Conservation (phyloP, 2,797 vertebrate genomes). For the Oreochromis mossambicus region DNA sequence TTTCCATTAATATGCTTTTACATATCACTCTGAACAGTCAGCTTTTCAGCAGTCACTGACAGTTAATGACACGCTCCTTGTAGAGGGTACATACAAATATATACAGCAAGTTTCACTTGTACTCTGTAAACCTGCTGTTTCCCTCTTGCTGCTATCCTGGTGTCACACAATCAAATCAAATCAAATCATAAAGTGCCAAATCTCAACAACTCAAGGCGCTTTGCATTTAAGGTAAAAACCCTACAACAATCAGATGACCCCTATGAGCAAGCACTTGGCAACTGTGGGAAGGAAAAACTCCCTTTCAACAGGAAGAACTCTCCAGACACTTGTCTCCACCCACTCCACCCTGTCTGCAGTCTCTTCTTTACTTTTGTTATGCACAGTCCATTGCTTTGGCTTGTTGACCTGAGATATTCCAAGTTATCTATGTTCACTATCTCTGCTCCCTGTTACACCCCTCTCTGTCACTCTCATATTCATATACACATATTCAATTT, state of each 20-base stretch:
- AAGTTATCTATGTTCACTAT: neutral
- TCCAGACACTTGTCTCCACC: neutral
- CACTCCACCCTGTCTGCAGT: neutral
- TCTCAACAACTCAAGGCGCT: neutral
- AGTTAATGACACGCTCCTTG: neutral
- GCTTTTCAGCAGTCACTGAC: fast-evolving
- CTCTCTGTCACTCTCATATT: neutral
- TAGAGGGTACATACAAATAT: neutral
- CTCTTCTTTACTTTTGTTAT: too few species aligned
- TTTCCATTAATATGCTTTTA: neutral
- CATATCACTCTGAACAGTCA: neutral
- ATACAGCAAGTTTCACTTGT: neutral
- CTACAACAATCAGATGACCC: neutral
- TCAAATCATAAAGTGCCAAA: neutral
- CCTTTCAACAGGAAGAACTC: neutral
- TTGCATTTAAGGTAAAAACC: neutral
- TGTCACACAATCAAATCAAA: neutral
- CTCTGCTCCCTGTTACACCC: neutral
- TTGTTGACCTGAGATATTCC: neutral
- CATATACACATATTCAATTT: neutral
- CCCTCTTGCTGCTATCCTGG: neutral
- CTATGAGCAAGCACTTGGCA: neutral
- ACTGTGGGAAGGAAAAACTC: neutral
- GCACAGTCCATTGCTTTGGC: too few species aligned
- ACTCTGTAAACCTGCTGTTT: neutral